Evolutionary conservation across 1,140 invertebrate species (phyloP).

Genomic region (Wiebesia pumilae): DNA sequence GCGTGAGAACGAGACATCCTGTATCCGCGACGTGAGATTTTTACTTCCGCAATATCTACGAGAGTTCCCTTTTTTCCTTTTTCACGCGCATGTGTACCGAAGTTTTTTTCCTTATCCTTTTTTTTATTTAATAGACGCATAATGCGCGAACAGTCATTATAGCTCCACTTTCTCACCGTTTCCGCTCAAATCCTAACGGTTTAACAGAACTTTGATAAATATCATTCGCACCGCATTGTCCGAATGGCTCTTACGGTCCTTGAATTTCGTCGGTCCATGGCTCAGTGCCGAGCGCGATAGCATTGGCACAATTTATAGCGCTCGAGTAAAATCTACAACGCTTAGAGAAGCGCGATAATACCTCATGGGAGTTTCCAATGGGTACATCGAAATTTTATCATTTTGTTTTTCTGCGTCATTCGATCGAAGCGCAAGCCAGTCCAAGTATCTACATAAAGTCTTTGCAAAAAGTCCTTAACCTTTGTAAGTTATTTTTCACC

Average conservation of each 20-base stretch:
- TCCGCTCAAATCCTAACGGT: neutral
- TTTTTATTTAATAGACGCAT: constrained; percentile 35
- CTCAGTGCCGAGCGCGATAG: neutral
- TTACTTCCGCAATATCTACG: constrained; percentile 43
- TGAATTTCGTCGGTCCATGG: neutral
- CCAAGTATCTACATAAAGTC: no score
- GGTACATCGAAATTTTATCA: no score
- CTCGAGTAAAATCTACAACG: no score
- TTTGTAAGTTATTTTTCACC: no score
- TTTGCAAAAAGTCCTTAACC: no score
- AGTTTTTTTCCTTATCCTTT: constrained; percentile 21
- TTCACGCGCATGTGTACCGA: constrained; percentile 44
- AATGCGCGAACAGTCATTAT: constrained; percentile 26
- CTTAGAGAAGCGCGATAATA: no score
- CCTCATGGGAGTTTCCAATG: no score
- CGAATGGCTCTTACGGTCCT: neutral
- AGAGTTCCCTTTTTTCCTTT: constrained; percentile 19
- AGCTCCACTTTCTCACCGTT: neutral
- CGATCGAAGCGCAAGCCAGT: no score
- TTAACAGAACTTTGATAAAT: neutral
- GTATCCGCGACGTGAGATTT: constrained; percentile 54
- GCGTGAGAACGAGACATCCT: constrained; percentile 58
- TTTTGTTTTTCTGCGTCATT: no score
- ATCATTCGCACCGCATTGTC: neutral
- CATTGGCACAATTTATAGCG: neutral